Evolutionary conservation across 2,797 vertebrate species (phyloP).

Genomic region (Rhinophrynus dorsalis): DNA sequence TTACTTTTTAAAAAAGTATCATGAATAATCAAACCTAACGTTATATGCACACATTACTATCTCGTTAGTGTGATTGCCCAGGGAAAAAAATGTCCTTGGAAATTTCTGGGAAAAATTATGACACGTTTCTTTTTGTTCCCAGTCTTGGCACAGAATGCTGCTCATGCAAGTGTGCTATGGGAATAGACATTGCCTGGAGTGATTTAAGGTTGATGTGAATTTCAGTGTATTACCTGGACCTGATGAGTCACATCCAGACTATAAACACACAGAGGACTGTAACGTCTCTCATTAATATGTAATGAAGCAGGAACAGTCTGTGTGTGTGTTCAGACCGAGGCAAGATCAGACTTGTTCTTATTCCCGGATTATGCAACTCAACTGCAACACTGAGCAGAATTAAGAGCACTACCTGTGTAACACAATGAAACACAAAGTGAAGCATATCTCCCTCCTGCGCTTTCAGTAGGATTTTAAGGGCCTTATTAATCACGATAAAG

Average conservation of each 20-base stretch:
- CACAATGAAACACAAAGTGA: not conserved
- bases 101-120: no score
- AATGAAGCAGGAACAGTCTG: not conserved
- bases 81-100: no score
- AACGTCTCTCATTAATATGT: not conserved
- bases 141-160: no score
- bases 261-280: not conserved
- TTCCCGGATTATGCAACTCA: not conserved
- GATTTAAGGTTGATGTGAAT: not conserved
- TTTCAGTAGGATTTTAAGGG: not conserved
- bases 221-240: not conserved
- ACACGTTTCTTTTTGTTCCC: no score
- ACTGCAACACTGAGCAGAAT: not conserved
- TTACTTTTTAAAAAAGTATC: no score
- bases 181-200: not conserved
- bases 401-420: not conserved
- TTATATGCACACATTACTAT: no score
- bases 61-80: no score
- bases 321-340: not conserved
- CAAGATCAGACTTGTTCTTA: not conserved
- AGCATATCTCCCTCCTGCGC: not conserved
- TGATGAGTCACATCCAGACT: conserved; percentile 11
- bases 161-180: no score
- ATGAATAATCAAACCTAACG: no score
- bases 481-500: no score